Conservation (phyloP, 2,113 vertebrate genomes). For the Phyllostomus hastatus region DNA sequence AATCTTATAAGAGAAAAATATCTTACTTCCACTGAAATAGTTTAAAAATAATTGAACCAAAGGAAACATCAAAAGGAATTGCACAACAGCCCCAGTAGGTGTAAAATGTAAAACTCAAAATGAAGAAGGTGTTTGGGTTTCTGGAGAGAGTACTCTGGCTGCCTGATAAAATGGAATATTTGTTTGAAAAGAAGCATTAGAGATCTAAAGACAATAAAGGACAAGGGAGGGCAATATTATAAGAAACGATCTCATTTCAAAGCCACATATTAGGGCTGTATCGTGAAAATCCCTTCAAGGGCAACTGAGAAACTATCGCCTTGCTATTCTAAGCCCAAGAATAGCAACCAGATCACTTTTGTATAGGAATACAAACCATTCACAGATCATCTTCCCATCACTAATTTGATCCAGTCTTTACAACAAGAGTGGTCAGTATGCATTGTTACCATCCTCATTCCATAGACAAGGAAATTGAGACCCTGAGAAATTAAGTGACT, state of each 20-base stretch:
- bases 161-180: not conserved
- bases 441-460: not conserved
- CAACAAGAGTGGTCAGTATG: not conserved
- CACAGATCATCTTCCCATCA: not conserved
- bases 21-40: not conserved
- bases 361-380: not conserved
- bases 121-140: not conserved
- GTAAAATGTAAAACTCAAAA: not conserved
- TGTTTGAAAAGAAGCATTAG: not conserved
- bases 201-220: not conserved
- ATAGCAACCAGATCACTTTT: not conserved
- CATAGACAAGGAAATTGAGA: not conserved
- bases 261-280: not conserved
- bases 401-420: not conserved
- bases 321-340: not conserved
- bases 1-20: not conserved
- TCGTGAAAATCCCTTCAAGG: not conserved
- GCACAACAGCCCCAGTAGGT: not conserved
- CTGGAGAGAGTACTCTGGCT: not conserved
- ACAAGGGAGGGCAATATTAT: not conserved
- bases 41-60: not conserved
- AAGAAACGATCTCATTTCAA: not conserved
- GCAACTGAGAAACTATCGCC: not conserved
- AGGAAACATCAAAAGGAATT: constrained; percentile 7
- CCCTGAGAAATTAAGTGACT: not conserved